These are phyloP conservation scores for Erannis defoliaria DNA, from an alignment of 2,888 invertebrate species.

Conservation along the genomic window DNA sequence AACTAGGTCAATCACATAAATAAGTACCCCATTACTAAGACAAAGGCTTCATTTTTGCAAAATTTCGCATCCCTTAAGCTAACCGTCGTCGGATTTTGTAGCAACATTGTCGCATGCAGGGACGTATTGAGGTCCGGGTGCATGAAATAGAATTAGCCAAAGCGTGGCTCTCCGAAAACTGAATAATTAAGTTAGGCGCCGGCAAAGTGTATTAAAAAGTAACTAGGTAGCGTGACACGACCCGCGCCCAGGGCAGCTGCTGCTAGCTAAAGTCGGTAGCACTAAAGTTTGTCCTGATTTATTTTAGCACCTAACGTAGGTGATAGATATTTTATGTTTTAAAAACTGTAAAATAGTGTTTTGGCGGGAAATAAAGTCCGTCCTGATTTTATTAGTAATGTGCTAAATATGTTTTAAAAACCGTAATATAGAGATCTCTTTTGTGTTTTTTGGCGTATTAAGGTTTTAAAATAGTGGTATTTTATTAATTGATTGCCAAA, in stretches of 20 bases:
- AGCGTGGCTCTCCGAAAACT: slow-evolving; percentile 42
- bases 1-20: neutral
- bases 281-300: neutral
- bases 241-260: neutral
- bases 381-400: neutral
- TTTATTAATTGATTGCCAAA: too few relatives aligned
- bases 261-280: neutral
- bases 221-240: slow-evolving; percentile 28
- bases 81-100: slow-evolving; percentile 8
- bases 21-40: neutral
- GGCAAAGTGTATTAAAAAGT: slow-evolving; percentile 42
- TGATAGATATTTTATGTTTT: too few relatives aligned
- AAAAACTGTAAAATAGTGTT: too few relatives aligned
- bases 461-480: too few relatives aligned
- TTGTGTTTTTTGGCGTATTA: too few relatives aligned
- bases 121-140: slow-evolving; percentile 23
- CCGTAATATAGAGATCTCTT: too few relatives aligned
- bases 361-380: too few relatives aligned
- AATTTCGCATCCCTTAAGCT: slow-evolving; percentile 4
- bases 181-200: slow-evolving; percentile 44
- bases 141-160: slow-evolving; percentile 43
- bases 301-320: too few relatives aligned
- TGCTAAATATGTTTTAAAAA: too few relatives aligned
- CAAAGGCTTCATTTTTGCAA: neutral
- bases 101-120: slow-evolving; percentile 28